These are phyloP conservation scores for Ascidia mentula DNA, from an alignment of 23 tunicate genomes.

Conservation along the genomic window DNA sequence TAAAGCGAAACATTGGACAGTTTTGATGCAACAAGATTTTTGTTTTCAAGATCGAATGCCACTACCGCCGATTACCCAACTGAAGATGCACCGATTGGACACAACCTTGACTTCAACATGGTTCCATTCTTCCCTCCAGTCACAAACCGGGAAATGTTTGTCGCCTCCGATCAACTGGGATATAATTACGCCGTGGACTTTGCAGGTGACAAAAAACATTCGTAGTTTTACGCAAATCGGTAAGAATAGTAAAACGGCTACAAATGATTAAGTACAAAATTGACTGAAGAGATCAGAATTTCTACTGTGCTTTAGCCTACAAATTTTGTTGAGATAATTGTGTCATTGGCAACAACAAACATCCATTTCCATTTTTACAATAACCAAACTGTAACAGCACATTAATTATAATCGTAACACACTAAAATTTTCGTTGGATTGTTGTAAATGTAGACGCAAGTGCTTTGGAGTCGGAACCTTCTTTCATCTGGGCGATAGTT, in stretches of 20 bases:
- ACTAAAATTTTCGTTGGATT: no score
- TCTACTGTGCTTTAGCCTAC: no score
- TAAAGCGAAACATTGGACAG: no score
- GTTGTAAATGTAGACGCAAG: background rate
- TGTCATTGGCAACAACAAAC: background rate
- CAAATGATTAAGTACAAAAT: no score
- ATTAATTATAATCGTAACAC: no score
- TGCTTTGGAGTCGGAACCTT: slow-evolving; percentile 20
- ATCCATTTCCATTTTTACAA: no score
- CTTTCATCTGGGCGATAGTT: slow-evolving; percentile 69
- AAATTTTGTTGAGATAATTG: background rate
- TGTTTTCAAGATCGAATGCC: slow-evolving; percentile 64
- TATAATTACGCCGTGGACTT: slow-evolving; percentile 70
- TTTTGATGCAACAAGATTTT: no score
- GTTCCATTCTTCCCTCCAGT: slow-evolving; percentile 90
- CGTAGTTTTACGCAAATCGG: no score
- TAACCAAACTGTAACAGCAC: background rate
- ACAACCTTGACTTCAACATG: slow-evolving; percentile 86
- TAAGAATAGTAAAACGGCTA: no score
- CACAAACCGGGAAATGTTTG: slow-evolving; percentile 76
- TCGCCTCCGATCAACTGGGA: slow-evolving; percentile 64
- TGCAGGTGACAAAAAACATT: slow-evolving; percentile 50
- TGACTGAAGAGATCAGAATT: no score
- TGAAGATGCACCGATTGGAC: slow-evolving; percentile 82
- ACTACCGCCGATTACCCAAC: slow-evolving; percentile 48